A percentile compares a stretch with the other conserved stretches of the same genome.
phyloP scores from a whole-genome alignment of 2,888 invertebrate genomes.

The Pherbina coryleti region DNA sequence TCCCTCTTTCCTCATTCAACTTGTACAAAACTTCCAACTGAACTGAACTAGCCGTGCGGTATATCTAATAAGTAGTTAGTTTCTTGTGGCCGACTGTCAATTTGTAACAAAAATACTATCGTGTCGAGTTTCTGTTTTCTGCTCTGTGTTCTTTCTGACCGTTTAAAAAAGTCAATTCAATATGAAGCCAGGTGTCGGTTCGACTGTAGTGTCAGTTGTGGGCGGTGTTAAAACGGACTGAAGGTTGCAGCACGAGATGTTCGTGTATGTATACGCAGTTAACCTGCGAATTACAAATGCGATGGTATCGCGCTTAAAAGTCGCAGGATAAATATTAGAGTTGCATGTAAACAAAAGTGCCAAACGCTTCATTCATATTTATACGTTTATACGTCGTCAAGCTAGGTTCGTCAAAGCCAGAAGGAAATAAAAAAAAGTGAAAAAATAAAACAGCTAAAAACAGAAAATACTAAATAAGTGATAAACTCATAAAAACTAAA shows the following conservation, averaged over 20 bases:
- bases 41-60: no score
- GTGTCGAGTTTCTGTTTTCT: neutral
- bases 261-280: no score
- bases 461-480: slow-evolving; percentile 10
- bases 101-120: neutral
- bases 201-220: neutral
- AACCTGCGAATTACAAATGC: slow-evolving; percentile 1
- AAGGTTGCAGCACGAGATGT: neutral
- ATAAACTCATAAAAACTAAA: slow-evolving; percentile 2
- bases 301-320: neutral
- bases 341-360: neutral
- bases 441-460: neutral
- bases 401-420: no score
- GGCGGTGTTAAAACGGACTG: neutral
- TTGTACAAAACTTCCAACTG: no score
- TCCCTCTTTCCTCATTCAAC: no score
- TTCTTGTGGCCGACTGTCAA: no score
- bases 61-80: no score
- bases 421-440: no score
- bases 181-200: neutral
- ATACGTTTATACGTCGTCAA: neutral
- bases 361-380: neutral
- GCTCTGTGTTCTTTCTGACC: neutral
- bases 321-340: neutral
- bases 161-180: neutral